Evolutionary conservation across 2,797 vertebrate species (phyloP), one percentile per base, ranked within the genome.

Genomic region (Anguilla pacifica): DNA sequence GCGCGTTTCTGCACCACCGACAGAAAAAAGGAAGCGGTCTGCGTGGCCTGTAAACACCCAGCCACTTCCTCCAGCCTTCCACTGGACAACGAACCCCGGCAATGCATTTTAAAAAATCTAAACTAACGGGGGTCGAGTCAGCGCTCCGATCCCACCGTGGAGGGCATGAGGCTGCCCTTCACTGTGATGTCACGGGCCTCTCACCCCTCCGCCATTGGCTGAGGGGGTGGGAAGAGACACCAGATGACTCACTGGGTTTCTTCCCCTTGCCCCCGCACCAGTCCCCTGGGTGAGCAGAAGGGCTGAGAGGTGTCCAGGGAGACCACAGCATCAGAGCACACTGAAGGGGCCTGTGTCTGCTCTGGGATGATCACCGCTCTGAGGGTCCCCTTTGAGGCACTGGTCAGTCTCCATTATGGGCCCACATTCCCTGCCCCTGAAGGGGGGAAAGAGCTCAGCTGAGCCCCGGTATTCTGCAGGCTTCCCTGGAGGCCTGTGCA

Each of bases 51-150:
- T 86, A 81, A 90, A 89, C 89, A 81, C 59, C 51, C 39, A 82
- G 74, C 88, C 89, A 90, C 89, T 93, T 91, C 89, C 88, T 90
- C 87, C 51, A 55, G 84, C 85, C 89, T 91, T 87, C 39, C 39
- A 89, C 89, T 91, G 90, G 91, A 87, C 67, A 90, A 85, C 11
- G 31, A 81, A 84, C 43, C 84, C 83, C 85, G 61, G 84, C 85
- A 67, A 86, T 49, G 49, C 59, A 39, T 39, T 43, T 43, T 83
- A 84, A 88, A 88, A 64, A 79, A 88, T 90, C 88, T 86, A 90
- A 84, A 88, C 86, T 88, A 90, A 90, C 85, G 84, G 59, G 70
- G 51, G 64, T 43, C 67, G 57, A 77, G 64, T 43, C 35, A 70
- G 11, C n/a, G 35, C 25, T 2, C 13, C 64, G 39, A 74, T 59